phyloP scores from a whole-genome alignment of 2,888 invertebrate genomes.

The Melanostoma scalare region DNA sequence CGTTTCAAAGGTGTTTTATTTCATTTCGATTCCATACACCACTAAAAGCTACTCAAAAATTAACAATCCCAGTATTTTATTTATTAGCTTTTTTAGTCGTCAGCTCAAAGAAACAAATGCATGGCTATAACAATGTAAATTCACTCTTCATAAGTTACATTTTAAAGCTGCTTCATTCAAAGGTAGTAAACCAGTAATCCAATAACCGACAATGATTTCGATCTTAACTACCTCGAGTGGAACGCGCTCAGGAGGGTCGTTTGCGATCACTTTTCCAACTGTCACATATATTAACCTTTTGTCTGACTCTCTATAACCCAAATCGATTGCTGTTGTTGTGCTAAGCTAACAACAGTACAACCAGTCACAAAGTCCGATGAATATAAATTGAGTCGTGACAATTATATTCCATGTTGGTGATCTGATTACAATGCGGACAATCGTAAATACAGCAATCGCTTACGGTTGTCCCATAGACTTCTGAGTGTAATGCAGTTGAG shows the following conservation, averaged over 20 bases:
- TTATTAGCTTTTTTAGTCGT: no score
- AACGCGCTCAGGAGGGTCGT: constrained; percentile 28
- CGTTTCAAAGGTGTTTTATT: no score
- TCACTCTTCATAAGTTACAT: constrained; percentile 52
- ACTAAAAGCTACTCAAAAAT: no score
- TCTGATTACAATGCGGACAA: constrained; percentile 67
- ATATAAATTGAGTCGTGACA: constrained; percentile 71
- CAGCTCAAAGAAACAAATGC: no score
- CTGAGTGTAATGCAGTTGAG: constrained; percentile 9
- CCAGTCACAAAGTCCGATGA: constrained; percentile 27
- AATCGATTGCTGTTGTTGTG: constrained; percentile 7
- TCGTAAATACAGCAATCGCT: constrained; percentile 60
- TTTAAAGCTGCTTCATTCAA: constrained; percentile 8
- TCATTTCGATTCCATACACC: no score
- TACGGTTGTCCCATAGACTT: constrained; percentile 22
- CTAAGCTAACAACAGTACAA: neutral
- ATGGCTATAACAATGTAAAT: constrained; percentile 6
- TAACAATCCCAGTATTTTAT: no score
- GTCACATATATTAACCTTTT: constrained; percentile 59
- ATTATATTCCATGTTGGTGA: constrained; percentile 66
- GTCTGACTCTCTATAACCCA: constrained; percentile 5
- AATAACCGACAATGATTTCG: constrained; percentile 61
- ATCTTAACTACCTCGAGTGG: constrained; percentile 44
- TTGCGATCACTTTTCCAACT: constrained; percentile 33
- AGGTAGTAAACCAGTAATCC: constrained; percentile 25